Evolutionary conservation across 2,113 vertebrate genomes (phyloP).

Genomic region (human): GRCh38 chr15:56342501-56343000

Average conservation of each 20-base stretch:
- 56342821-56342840: not conserved
- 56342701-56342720: not conserved
- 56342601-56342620: not conserved
- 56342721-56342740: constrained; percentile 21
- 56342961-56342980: not conserved
- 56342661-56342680: not conserved
- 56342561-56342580: not conserved
- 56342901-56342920: not conserved
- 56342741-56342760: not conserved
- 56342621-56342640: not conserved
- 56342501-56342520: not conserved
- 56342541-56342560: not conserved
- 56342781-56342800: not conserved
- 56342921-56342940: not conserved
- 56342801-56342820: not conserved
- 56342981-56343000: not conserved
- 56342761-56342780: not conserved
- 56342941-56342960: not conserved
- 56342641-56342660: not conserved
- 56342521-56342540: constrained; percentile 3
- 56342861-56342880: not conserved
- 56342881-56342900: not conserved
- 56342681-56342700: not conserved
- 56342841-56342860: not conserved
- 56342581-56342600: not conserved